Conservation (phyloP, 2,797 vertebrate species). For the Echiichthys vipera region DNA sequence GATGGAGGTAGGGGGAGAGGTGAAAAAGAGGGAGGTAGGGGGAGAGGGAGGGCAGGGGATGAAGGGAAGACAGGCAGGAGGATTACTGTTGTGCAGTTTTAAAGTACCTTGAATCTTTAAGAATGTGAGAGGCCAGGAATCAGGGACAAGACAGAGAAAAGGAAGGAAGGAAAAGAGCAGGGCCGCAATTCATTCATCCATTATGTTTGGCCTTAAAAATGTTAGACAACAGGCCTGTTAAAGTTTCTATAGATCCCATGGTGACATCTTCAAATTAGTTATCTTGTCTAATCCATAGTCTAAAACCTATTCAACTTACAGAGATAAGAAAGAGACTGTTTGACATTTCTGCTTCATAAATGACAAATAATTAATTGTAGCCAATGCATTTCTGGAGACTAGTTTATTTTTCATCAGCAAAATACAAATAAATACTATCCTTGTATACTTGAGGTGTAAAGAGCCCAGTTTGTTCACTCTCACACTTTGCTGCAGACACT, state of each 20-base stretch:
- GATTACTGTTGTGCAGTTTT: constrained; percentile 26
- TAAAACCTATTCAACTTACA: no score
- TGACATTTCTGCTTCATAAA: not conserved
- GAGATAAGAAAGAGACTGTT: no score
- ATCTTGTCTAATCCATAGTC: no score
- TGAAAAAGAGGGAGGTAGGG: constrained; percentile 4
- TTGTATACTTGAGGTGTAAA: not conserved
- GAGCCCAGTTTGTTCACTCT: not conserved
- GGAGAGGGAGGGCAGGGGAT: not conserved
- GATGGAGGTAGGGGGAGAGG: not conserved
- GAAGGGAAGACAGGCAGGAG: constrained; percentile 1
- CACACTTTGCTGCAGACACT: not conserved
- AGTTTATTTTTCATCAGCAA: not conserved
- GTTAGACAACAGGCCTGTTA: not conserved
- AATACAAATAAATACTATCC: not conserved
- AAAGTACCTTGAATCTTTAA: constrained; percentile 15
- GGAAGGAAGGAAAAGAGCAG: not conserved
- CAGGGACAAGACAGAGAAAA: not conserved
- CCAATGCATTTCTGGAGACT: not conserved
- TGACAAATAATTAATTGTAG: not conserved
- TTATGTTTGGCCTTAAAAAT: not conserved
- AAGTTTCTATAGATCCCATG: not conserved
- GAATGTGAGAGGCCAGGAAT: constrained; percentile 5
- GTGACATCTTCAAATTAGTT: not conserved
- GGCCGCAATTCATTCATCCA: not conserved